A percentile compares a stretch with the other conserved stretches of the same genome.
Conservation (phyloP, 2,797 vertebrate species). For the Naso thynnoides region DNA sequence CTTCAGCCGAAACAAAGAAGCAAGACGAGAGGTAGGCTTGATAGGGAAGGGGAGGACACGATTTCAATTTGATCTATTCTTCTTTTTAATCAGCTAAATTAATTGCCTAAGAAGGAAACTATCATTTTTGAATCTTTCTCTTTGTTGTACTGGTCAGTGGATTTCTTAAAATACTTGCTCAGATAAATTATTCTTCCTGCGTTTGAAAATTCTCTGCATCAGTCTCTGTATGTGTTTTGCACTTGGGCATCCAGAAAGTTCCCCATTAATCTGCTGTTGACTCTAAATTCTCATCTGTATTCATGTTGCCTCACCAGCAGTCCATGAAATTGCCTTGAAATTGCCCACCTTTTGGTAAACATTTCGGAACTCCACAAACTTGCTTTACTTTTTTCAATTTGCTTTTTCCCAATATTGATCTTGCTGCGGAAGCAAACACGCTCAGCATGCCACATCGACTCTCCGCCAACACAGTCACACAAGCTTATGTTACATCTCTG, state of each 20-base stretch:
- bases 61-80: not conserved
- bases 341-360: slow-evolving; percentile 32
- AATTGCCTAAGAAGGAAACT: not conserved
- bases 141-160: not conserved
- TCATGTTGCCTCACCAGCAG: slow-evolving; percentile 65
- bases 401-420: slow-evolving; percentile 58
- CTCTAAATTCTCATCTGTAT: slow-evolving; percentile 56
- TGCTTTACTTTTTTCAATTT: slow-evolving; percentile 52
- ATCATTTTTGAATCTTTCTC: not conserved
- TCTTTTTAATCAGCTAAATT: not conserved
- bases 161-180: not conserved
- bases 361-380: slow-evolving; percentile 52
- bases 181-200: not conserved
- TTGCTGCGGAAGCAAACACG: slow-evolving; percentile 30
- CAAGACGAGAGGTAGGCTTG: slow-evolving; percentile 77
- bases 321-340: slow-evolving; percentile 79
- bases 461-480: slow-evolving; percentile 38
- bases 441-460: slow-evolving; percentile 41
- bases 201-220: not conserved
- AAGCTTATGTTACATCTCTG: slow-evolving; percentile 54
- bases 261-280: slow-evolving; percentile 48
- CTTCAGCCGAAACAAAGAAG: slow-evolving; percentile 80
- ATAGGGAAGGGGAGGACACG: not conserved
- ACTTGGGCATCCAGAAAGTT: slow-evolving; percentile 13
- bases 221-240: slow-evolving; percentile 4